phyloP scores from a whole-genome alignment of 2,888 invertebrate genomes.

The Danaus chrysippus region DNA sequence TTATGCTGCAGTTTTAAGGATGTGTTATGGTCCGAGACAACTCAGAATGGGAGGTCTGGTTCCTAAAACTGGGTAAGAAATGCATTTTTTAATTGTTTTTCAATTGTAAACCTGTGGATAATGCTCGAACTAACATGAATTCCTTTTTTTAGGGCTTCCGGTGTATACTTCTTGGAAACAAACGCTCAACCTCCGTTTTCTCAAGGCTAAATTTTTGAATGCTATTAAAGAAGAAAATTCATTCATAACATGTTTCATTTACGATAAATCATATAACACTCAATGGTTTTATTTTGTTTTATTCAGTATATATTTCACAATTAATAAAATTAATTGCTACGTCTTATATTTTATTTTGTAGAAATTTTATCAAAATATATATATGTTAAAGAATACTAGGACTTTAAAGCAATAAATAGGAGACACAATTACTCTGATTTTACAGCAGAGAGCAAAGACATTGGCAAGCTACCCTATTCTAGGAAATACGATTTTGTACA shows the following conservation, averaged over 20 bases:
- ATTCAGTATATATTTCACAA: no score
- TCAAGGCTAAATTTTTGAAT: constrained; percentile 34
- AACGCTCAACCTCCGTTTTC: constrained; percentile 54
- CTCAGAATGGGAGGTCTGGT: constrained; percentile 54
- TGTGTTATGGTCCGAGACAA: constrained; percentile 45
- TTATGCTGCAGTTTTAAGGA: constrained; percentile 45
- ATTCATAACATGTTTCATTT: no score
- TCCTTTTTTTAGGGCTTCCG: constrained; percentile 43
- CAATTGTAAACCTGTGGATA: neutral
- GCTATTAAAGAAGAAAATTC: no score
- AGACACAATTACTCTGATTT: constrained; percentile 32
- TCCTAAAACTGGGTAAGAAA: constrained; percentile 54
- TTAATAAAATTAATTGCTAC: no score
- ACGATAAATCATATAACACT: no score
- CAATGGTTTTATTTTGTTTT: no score
- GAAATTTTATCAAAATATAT: constrained; percentile 36
- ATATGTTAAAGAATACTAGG: constrained; percentile 5
- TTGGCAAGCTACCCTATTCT: constrained; percentile 47
- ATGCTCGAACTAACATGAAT: neutral
- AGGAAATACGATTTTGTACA: constrained; percentile 68
- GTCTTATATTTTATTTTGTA: constrained; percentile 24
- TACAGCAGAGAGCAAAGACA: constrained; percentile 36
- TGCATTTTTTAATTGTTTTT: neutral
- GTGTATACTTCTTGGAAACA: constrained; percentile 52
- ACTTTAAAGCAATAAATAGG: constrained; percentile 64